A percentile compares a stretch with the other conserved stretches of the same genome.
Evolutionary conservation across 1,140 invertebrate genomes (phyloP).

Genomic region (Temnothorax nylanderi): DNA sequence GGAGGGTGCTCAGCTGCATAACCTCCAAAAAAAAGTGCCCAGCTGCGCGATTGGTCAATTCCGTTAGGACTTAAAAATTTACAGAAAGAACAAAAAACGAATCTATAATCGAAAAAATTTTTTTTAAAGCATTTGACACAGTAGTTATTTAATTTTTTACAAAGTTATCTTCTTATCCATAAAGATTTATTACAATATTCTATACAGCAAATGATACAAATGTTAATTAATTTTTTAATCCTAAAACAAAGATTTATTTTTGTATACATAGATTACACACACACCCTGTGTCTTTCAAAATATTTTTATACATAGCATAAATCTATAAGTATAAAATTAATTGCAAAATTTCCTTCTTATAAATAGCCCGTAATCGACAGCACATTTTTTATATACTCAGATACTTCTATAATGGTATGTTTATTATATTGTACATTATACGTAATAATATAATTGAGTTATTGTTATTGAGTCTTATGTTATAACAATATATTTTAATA

Average conservation of each 20-base stretch:
- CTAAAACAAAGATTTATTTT: no score
- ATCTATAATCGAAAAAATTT: not conserved
- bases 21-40: not conserved
- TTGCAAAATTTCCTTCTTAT: not conserved
- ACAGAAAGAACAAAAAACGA: not conserved
- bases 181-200: no score
- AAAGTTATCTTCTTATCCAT: no score
- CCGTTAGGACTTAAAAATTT: not conserved
- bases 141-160: no score
- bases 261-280: no score
- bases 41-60: not conserved
- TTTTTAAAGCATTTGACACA: not conserved
- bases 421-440: slow-evolving; percentile 36
- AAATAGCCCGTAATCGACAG: not conserved
- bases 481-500: slow-evolving; percentile 11
- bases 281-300: not conserved
- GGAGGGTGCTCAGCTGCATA: no score
- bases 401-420: not conserved
- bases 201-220: no score
- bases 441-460: slow-evolving; percentile 33
- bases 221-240: not conserved
- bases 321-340: not conserved
- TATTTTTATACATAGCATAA: not conserved
- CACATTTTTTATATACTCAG: not conserved
- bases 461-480: slow-evolving; percentile 12